These are phyloP conservation scores for Drosophila subquinaria DNA, from an alignment of 2,888 invertebrate genomes.

Conservation along the genomic window DNA sequence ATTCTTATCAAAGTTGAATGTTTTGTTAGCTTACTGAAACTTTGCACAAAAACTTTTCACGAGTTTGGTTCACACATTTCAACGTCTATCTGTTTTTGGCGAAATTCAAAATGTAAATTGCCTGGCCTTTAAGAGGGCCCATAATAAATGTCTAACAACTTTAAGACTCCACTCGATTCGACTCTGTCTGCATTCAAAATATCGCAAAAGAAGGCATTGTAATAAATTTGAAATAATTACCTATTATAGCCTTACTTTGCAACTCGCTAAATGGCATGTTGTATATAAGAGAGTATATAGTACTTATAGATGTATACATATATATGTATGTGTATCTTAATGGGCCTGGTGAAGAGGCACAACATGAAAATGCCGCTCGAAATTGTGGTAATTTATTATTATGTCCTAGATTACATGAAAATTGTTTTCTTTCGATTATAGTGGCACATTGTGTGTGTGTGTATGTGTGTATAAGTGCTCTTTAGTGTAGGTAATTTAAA, in stretches of 20 bases:
- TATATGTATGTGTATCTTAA: conserved; percentile 42
- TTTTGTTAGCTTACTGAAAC: background rate
- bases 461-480: conserved; percentile 26
- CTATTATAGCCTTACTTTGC: conserved; percentile 79
- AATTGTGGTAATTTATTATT: conserved; percentile 84
- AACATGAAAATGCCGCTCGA: conserved; percentile 71
- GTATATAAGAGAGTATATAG: conserved; percentile 7
- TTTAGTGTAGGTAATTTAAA: conserved; percentile 60
- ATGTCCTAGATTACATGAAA: conserved; percentile 84
- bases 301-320: conserved; percentile 22
- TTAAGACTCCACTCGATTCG: conserved; percentile 13
- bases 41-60: background rate
- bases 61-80: conserved; percentile 6
- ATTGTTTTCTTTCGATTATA: conserved; percentile 83
- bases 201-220: conserved; percentile 58
- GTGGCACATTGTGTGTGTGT: conserved; percentile 20
- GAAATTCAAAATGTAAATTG: conserved; percentile 23
- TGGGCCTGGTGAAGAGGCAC: conserved; percentile 45
- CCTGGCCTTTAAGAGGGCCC: conserved; percentile 33
- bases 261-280: conserved; percentile 43
- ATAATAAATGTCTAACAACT: conserved; percentile 27
- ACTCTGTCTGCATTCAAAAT: conserved; percentile 20
- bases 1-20: conserved; percentile 1
- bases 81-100: conserved; percentile 3
- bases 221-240: conserved; percentile 85